Base-by-base conservation (phyloP, 2,888 invertebrate genomes). In the Syrista parreyssii region DNA sequence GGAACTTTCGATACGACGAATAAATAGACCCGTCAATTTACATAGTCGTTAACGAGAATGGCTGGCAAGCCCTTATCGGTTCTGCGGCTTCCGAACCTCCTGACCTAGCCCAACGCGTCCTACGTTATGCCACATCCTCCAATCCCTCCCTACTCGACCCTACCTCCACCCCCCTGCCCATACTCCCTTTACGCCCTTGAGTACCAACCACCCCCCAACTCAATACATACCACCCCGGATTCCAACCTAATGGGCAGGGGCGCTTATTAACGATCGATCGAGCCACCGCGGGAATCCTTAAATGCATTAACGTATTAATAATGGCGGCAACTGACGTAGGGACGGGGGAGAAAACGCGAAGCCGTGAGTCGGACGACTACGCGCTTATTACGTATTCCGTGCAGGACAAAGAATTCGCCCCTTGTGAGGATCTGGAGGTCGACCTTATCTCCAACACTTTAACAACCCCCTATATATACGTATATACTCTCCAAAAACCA, bases 1-100 rank as follows among this genome's bases (percentile, higher is more conserved):
- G 78, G 76, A 74, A 74, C 75, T 75, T 81, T 85, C 84, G 86
- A 89, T 89, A 85, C 86, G 85, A 86, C 84, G 86, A 89, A 89
- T 89, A 90, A 89, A 89, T 89, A 89, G 88, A 89, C 84, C 83
- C 87, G 88, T 89, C 89, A 89, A 89, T 89, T 89, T 90, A 88
- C 90, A 90, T 89, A 90, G 88, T 89, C 89, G 88, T 89, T 90
- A 89, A 86, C 86, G 83, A 83, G 83, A 82, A 84, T 82, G 84
- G 81, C 85, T 89, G 88, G 89, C 88, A 86, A 86, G 83, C 87
- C 87, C 88, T 89, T 89, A 89, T 89, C 89, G 85, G 85, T 83
- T 84, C 82, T 80, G 82, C 82, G 82, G 83, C 83, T 86, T 79
- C 86, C 83, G 84, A 85, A 87, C 86, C 85, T 86, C 84, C 87